phyloP scores from a whole-genome alignment of 2,113 vertebrate species.

The Mastomys natalensis region DNA sequence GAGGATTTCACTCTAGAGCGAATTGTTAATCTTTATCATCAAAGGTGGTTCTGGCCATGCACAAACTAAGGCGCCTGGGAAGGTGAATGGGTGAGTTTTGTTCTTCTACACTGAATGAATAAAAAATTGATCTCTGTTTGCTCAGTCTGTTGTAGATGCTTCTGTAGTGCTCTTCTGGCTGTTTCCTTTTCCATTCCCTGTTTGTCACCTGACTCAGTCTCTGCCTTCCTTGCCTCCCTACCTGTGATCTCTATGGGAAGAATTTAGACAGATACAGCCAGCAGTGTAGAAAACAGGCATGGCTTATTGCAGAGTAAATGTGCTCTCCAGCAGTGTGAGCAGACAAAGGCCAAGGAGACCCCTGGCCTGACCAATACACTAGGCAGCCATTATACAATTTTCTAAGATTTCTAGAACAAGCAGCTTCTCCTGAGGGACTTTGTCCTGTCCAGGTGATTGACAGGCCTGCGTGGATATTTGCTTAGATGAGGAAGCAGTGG shows the following conservation, averaged over 20 bases:
- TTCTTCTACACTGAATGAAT: constrained; percentile 35
- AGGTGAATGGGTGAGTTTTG: constrained; percentile 44
- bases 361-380: not conserved
- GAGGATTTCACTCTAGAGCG: constrained; percentile 56
- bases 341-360: not conserved
- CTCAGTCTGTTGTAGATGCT: constrained; percentile 26
- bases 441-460: not conserved
- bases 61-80: not conserved
- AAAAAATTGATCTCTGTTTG: constrained; percentile 52
- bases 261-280: not conserved
- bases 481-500: not conserved
- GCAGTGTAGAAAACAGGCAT: not conserved
- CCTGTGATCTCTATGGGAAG: not conserved
- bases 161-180: not conserved
- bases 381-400: not conserved
- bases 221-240: not conserved
- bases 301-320: not conserved
- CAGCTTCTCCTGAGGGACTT: not conserved
- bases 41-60: constrained; percentile 4
- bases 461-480: not conserved
- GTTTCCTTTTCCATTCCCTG: not conserved
- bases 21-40: constrained; percentile 60
- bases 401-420: not conserved
- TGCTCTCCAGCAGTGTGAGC: not conserved
- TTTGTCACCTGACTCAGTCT: too few species aligned